phyloP scores from a whole-genome alignment of 2,797 vertebrate genomes.

The Tragopan temminckii region DNA sequence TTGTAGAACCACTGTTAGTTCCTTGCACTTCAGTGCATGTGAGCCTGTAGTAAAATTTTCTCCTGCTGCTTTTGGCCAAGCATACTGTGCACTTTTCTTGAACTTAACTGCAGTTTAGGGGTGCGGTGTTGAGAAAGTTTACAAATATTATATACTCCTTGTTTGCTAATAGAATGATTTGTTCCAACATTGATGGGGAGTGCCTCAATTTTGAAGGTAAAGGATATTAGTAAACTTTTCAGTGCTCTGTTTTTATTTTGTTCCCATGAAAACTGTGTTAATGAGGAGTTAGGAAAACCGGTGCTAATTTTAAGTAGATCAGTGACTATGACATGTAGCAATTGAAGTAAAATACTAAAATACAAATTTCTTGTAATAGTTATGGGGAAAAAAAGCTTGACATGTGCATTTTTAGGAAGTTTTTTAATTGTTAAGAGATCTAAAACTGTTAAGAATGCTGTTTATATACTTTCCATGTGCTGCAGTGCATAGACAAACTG shows the following conservation, averaged over 20 bases:
- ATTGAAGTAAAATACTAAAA: neutral
- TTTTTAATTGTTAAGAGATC: neutral
- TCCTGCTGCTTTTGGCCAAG: neutral
- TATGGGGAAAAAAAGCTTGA: neutral
- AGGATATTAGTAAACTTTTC: neutral
- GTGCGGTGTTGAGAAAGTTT: rapidly evolving
- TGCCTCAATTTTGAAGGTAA: neutral
- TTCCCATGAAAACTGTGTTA: neutral
- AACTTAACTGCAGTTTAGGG: neutral
- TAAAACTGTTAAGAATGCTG: neutral
- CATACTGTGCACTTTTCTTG: neutral
- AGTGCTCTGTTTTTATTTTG: neutral
- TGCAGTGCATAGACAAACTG: neutral
- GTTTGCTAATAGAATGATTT: neutral
- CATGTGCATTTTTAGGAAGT: neutral
- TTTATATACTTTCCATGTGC: neutral
- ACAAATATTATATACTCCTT: neutral
- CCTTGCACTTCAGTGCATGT: neutral
- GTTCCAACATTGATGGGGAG: neutral
- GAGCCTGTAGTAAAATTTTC: neutral
- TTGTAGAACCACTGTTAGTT: neutral
- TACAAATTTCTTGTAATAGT: neutral
- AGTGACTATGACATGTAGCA: neutral
- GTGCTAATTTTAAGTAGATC: neutral
- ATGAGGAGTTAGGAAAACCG: rapidly evolving